Evolutionary conservation across 2,888 invertebrate species (phyloP).

Genomic region (Nymphalis c-album): DNA sequence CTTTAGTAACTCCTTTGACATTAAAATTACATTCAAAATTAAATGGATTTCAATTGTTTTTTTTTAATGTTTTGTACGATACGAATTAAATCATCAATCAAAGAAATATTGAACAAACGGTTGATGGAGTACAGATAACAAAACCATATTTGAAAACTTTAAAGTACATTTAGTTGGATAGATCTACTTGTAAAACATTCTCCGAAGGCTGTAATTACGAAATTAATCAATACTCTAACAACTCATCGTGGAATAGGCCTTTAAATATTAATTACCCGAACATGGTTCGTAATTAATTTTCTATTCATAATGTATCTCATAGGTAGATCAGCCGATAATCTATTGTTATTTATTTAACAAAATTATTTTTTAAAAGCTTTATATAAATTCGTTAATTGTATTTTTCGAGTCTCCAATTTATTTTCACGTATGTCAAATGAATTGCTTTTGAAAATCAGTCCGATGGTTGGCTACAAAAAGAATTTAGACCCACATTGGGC

Average conservation of each 20-base stretch:
- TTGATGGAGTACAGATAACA: background rate
- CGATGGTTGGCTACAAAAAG: constrained; percentile 52
- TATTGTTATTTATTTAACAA: background rate
- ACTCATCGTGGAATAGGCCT: constrained; percentile 2
- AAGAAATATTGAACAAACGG: background rate
- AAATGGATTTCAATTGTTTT: too few relatives aligned
- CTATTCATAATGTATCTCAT: background rate
- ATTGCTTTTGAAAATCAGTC: constrained; percentile 29
- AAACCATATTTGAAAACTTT: background rate
- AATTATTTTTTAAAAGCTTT: background rate
- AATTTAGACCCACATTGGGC: constrained; percentile 45
- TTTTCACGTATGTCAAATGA: constrained; percentile 25
- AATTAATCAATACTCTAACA: constrained; percentile 1
- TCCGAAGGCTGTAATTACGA: background rate
- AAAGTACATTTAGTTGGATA: too few relatives aligned
- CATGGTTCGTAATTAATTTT: constrained; percentile 10
- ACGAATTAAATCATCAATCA: background rate
- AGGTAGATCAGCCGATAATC: background rate
- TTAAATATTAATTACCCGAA: constrained; percentile 12
- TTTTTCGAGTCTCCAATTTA: constrained; percentile 20
- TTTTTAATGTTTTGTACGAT: too few relatives aligned
- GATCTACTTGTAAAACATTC: background rate
- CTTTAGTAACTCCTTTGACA: background rate
- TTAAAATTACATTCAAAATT: background rate
- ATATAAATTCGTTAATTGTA: constrained; percentile 14